Conservation (phyloP, 1,140 invertebrate genomes). For the Papilio polytes region DNA sequence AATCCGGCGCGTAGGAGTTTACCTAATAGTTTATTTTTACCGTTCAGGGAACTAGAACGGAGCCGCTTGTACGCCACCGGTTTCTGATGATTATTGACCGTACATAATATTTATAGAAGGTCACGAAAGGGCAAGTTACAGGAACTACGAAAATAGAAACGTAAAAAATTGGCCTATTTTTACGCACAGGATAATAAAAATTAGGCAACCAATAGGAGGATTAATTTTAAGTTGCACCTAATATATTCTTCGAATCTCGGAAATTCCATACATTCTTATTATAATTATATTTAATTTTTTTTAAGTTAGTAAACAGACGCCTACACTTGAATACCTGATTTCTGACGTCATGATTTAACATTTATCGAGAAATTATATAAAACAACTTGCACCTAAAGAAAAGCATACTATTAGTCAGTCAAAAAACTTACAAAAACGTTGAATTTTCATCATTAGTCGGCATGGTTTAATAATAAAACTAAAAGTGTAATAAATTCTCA, state of each 20-base stretch:
- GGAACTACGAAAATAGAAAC: neutral
- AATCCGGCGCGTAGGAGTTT: slow-evolving; percentile 22
- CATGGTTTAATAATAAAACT: slow-evolving; percentile 25
- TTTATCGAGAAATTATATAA: neutral
- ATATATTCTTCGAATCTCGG: neutral
- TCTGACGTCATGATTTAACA: neutral
- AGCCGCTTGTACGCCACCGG: slow-evolving; percentile 29
- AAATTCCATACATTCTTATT: neutral
- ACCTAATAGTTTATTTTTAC: slow-evolving; percentile 39
- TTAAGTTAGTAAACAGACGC: neutral
- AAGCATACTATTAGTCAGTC: no score
- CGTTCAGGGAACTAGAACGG: slow-evolving; percentile 23
- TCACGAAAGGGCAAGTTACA: slow-evolving; percentile 20
- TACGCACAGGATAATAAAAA: neutral
- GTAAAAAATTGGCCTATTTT: neutral
- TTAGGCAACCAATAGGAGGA: neutral
- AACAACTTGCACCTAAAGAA: neutral
- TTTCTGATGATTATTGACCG: slow-evolving; percentile 16
- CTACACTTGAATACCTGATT: neutral
- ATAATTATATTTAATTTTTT: neutral
- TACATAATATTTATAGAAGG: slow-evolving; percentile 4
- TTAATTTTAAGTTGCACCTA: neutral
- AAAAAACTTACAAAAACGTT: neutral
- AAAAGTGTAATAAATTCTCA: slow-evolving; percentile 25
- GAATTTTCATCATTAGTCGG: neutral